Base-by-base conservation (phyloP, 2,113 vertebrate genomes). In the Baryphthengus martii region DNA sequence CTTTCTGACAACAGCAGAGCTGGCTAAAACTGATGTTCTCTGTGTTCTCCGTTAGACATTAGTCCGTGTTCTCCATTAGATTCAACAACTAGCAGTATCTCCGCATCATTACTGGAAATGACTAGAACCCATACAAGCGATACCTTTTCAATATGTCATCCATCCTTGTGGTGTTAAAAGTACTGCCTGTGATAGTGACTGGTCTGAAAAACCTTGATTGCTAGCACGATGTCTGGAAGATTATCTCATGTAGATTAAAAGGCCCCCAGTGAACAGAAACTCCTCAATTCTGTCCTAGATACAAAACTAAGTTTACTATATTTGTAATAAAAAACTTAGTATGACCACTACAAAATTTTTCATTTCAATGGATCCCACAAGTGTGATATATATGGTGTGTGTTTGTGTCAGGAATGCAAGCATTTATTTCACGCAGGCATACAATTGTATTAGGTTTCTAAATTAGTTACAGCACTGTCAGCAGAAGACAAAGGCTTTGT, bases 321-420 rank as follows among this genome's bases (percentile, higher is more conserved):
- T 84, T 90, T 90, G 31, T 78, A 79, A 92, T 89, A 87, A 96
- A 92, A 95, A 75, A 24, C 70, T 73, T 84, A 49, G 58, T 76
- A 62, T 78, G 66, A 53, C 66, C 66, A 62, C 61, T 75, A 93
- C 66, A 81, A 75, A 35, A 84, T 76, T 71, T 66, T 87, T 85
- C 70, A 90, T 90, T 78, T 61, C 90, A 58, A 66, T 87, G 61
- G 56, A 72, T 95, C 92, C 83, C 83, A 26, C 1, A 20, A 82
- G 88, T 44, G 6, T 87, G 79, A 65, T 94, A n/a, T 31, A 56
- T 86, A 14, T 42, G 63, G 72, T 45, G 18, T 78, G 24, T 44
- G 66, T 52, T 31, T 56, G n/a, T 72, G 49, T 89, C 1, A 1
- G 88, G 83, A 96, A 53, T 68, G 53, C 1, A 1, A 86, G 61